Conservation (phyloP, 2,888 invertebrate genomes). For the Xylophagus ater region DNA sequence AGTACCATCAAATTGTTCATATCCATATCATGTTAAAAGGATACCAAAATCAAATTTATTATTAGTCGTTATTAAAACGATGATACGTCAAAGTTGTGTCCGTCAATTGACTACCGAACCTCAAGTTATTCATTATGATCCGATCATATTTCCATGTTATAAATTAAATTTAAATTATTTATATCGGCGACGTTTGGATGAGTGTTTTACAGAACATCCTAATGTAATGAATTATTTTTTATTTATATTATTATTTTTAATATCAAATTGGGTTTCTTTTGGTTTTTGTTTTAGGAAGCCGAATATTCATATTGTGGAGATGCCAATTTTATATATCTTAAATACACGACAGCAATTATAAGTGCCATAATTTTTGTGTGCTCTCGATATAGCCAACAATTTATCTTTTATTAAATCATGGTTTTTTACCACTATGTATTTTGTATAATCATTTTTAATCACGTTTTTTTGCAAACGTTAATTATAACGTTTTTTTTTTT, state of each 20-base stretch:
- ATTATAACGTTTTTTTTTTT: no score
- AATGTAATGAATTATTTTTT: slow-evolving; percentile 40
- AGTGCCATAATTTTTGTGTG: slow-evolving; percentile 2
- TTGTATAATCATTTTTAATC: no score
- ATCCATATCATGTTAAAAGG: slow-evolving; percentile 58
- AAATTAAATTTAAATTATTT: slow-evolving; percentile 61
- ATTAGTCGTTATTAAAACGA: slow-evolving; percentile 57
- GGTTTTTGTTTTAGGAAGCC: slow-evolving; percentile 26
- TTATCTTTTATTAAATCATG: no score
- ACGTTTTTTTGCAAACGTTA: no score
- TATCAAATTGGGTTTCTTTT: not conserved
- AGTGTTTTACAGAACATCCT: slow-evolving; percentile 66
- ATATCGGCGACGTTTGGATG: slow-evolving; percentile 54
- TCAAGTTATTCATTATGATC: slow-evolving; percentile 39
- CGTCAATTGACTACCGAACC: slow-evolving; percentile 43
- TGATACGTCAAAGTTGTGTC: slow-evolving; percentile 40
- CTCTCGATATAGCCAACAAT: no score
- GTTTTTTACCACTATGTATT: no score
- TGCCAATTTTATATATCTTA: slow-evolving; percentile 22
- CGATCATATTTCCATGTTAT: slow-evolving; percentile 57
- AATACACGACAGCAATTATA: not conserved
- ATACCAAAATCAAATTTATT: slow-evolving; percentile 69
- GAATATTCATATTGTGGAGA: slow-evolving; percentile 35
- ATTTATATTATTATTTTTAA: not conserved
- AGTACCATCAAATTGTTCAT: slow-evolving; percentile 39